These are phyloP conservation scores for Caenorhabditis sulstoni DNA, from an alignment of 2,888 invertebrate species.

Conservation along the genomic window DNA sequence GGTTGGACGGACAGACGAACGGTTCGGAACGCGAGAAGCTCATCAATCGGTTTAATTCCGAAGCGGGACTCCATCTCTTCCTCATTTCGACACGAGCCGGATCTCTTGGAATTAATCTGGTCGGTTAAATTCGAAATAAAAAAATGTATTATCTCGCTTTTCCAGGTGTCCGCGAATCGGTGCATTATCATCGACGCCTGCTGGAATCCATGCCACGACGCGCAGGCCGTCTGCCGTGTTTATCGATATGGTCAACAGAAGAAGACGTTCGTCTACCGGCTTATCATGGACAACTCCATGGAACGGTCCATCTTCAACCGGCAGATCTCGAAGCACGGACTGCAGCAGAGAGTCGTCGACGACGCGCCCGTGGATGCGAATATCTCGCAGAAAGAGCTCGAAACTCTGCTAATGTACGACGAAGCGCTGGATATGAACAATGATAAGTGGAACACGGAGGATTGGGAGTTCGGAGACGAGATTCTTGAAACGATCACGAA, in stretches of 20 bases:
- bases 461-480: slow-evolving; percentile 70
- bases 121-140: slow-evolving; percentile 81
- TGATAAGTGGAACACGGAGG: slow-evolving; percentile 55
- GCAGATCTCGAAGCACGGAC: slow-evolving; percentile 97
- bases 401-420: slow-evolving; percentile 84
- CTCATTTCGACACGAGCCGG: slow-evolving; percentile 89
- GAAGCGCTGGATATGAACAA: slow-evolving; percentile 65
- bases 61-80: slow-evolving; percentile 90
- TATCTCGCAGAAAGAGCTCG: slow-evolving; percentile 83
- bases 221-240: slow-evolving; percentile 92
- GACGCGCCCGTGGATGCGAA: slow-evolving; percentile 95
- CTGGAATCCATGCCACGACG: slow-evolving; percentile 96
- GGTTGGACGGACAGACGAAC: slow-evolving; percentile 95
- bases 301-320: slow-evolving; percentile 98
- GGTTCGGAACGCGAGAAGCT: slow-evolving; percentile 94
- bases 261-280: slow-evolving; percentile 94
- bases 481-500: slow-evolving; percentile 64
- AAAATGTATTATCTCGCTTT: no score
- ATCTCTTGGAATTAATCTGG: slow-evolving; percentile 90
- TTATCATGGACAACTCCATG: slow-evolving; percentile 96
- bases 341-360: slow-evolving; percentile 96
- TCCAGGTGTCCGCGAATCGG: slow-evolving; percentile 89
- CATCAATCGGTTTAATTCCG: slow-evolving; percentile 95
- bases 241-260: slow-evolving; percentile 91
- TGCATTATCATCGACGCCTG: slow-evolving; percentile 98